Evolutionary conservation across 1,140 invertebrate species (phyloP), one percentile per base, ranked within the genome.

Genomic region (Philotrypesis tridentata): DNA sequence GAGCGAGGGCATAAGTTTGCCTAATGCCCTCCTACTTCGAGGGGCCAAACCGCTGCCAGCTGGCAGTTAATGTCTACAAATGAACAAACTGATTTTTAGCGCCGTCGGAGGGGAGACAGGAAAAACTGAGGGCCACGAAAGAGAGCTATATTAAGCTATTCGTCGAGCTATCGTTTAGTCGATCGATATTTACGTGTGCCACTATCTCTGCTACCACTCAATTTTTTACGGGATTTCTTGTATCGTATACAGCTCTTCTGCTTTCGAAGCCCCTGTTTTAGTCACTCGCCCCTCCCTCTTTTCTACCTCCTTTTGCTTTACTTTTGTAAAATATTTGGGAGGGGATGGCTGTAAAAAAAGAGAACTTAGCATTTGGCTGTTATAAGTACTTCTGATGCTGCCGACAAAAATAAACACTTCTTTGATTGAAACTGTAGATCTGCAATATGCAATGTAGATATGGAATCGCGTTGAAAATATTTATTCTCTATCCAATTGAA

Each of bases 1-100:
- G n/a, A 65, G 72, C 25, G n/a, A 65, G 33, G 37, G 25, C 27
- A 68, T 77, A 77, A 68, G 43, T 55, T 79, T 79, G 43, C 65
- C 76, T 70, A 79, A 55, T 70, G 17, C 27, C 17, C 25, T 43
- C 14, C n/a, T 65, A 67, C 61, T 77, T 48, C 12, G 27, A 61
- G 37, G 17, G 6, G 14, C 33, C 21, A 77, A 77, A 77, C 63
- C 75, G 25, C 63, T 65, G 33, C 61, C 33, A 70, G 65, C 65
- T 79, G 12, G n/a, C 29, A n/a, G 37, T 60, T 70, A 79, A 70
- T 43, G 27, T 48, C 27, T 31, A 48, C 76, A 70, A 79, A 79
- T 79, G 75, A 77, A 77, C 40, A 77, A 68, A 77, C 75, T 77
- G 75, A 77, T 77, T 77, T 65, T 72, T 70, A 60, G 25, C 60